Evolutionary conservation across 2,113 vertebrate genomes (phyloP).

Genomic region (Ptilorrhoa leucosticta): DNA sequence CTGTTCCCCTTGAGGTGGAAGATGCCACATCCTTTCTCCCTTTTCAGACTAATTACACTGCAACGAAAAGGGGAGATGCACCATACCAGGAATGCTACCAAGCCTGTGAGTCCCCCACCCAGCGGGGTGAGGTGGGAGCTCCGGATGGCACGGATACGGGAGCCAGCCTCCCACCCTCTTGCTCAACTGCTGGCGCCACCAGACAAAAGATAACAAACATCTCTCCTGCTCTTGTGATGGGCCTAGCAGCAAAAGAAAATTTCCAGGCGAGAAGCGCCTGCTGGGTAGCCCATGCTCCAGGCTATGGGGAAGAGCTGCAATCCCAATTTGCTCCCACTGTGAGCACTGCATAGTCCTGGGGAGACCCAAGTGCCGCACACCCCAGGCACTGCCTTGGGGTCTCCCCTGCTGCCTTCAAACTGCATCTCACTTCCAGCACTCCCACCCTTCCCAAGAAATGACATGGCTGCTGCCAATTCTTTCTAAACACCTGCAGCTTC

Average conservation of each 20-base stretch:
- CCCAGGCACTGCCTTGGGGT: not conserved
- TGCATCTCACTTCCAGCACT: not conserved
- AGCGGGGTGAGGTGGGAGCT: not conserved
- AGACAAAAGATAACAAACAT: not conserved
- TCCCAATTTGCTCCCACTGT: not conserved
- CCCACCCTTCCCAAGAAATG: not conserved
- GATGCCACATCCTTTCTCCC: not conserved
- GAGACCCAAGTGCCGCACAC: not conserved
- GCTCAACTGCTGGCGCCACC: not conserved
- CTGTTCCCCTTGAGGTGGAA: not conserved
- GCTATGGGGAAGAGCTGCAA: not conserved
- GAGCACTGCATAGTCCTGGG: not conserved
- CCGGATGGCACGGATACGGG: not conserved
- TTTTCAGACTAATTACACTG: not conserved
- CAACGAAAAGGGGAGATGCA: not conserved
- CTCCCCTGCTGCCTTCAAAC: not conserved
- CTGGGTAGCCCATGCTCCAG: not conserved
- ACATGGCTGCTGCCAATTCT: not conserved
- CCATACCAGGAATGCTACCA: not conserved
- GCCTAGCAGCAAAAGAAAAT: not conserved
- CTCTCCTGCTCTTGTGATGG: not conserved
- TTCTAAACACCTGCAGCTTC: not conserved
- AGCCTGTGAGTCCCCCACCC: not conserved
- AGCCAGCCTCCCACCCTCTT: not conserved
- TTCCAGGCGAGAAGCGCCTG: not conserved